Conservation (phyloP, 2,113 vertebrate genomes). For the Pimephales promelas region DNA sequence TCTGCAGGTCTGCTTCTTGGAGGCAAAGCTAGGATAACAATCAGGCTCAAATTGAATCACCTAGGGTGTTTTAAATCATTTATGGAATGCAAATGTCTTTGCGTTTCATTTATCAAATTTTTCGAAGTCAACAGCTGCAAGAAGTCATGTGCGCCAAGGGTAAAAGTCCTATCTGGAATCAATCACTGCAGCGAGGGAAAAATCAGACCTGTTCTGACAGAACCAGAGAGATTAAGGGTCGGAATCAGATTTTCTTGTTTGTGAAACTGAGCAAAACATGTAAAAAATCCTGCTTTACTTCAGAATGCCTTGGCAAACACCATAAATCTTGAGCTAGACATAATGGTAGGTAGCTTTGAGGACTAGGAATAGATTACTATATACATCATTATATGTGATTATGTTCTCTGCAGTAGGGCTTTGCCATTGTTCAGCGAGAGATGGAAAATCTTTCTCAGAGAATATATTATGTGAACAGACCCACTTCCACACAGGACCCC, state of each 20-base stretch:
- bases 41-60: slow-evolving; percentile 40
- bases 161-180: slow-evolving; percentile 39
- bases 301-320: slow-evolving; percentile 9
- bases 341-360: slow-evolving; percentile 54
- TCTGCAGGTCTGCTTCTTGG: background rate
- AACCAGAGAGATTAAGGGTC: slow-evolving; percentile 72
- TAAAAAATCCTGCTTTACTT: slow-evolving; percentile 39
- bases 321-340: slow-evolving; percentile 58
- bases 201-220: slow-evolving; percentile 14
- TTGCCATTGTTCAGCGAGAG: slow-evolving; percentile 55
- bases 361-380: slow-evolving; percentile 53
- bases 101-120: slow-evolving; percentile 19
- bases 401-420: slow-evolving; percentile 45
- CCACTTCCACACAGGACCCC: slow-evolving; percentile 16
- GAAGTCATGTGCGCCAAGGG: background rate
- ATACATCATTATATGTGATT: slow-evolving; percentile 65
- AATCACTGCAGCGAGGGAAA: slow-evolving; percentile 28
- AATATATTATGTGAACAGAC: slow-evolving; percentile 57
- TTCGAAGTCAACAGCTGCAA: slow-evolving; percentile 24
- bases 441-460: slow-evolving; percentile 53
- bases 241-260: slow-evolving; percentile 70
- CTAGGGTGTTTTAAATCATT: slow-evolving; percentile 39
- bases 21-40: slow-evolving; percentile 18
- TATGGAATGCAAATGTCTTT: slow-evolving; percentile 15
- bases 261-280: slow-evolving; percentile 36